Evolutionary conservation across 2,113 vertebrate genomes (phyloP), one percentile per base, ranked within the genome.

Genomic region (Hemicordylus capensis): DNA sequence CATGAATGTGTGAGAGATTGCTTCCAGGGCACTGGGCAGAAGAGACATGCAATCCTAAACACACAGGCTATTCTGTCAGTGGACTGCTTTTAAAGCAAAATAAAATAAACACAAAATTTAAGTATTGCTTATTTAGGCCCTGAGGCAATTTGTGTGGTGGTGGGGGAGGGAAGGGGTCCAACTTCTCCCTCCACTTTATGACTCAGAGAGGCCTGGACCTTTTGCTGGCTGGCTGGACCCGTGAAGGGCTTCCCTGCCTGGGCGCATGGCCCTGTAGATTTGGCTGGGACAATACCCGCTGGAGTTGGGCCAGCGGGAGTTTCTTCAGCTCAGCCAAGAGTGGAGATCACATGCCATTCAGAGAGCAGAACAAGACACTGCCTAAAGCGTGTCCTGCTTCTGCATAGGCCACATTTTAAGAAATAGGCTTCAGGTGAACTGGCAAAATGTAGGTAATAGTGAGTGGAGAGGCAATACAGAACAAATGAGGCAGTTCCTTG

Each of bases 261-360:
- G 84, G 66, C 76, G 8, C 67, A 34, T 39, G 72, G 59, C 48
- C 31, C 56, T 56, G 4, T 19, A 58, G 20, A 22, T 26, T 26
- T 51, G 61, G 39, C 42, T 28, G 79, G 46, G 42, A 10, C 77
- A 56, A 12, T 46, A 39, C 70, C 64, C 61, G 54, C 34, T 85
- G 84, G 84, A 73, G n/a, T 6, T 39, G 76, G 67, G 84, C 84
- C 84, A 85, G 67, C 12, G 58, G 79, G 67, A 74, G 58, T 83
- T 83, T 63, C 81, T 69, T 73, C 31, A 37, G 69, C 69, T 83
- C 81, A 34, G 69, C 69, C 26, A 69, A 61, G 69, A 73, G 12
- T 22, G 61, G 66, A 72, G 84, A 85, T 63, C 67, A 51, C 42
- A 80, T 85, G 79, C 77, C 84, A 85, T 54, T 46, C 76, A 63